These are phyloP conservation scores for Sebastes vulpes DNA, from an alignment of 2,797 vertebrate genomes.

Conservation along the genomic window DNA sequence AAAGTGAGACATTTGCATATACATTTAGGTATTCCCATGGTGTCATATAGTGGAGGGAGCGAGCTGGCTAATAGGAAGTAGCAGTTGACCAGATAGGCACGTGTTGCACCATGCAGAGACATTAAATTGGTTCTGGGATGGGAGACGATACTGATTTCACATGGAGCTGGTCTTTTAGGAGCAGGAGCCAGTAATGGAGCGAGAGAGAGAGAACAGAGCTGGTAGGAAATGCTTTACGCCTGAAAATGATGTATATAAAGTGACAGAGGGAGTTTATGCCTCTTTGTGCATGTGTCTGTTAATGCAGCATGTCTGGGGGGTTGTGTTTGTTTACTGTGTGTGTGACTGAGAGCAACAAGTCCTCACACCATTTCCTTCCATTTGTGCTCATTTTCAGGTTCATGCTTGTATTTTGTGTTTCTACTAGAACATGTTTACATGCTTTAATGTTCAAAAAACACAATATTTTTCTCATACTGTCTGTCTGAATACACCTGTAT, in stretches of 20 bases:
- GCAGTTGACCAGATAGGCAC: slow-evolving; percentile 53
- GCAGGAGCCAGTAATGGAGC: slow-evolving; percentile 13
- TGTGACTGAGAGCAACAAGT: not conserved
- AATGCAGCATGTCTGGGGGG: not conserved
- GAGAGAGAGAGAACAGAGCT: not conserved
- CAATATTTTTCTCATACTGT: rapidly evolving
- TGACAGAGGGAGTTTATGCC: not conserved
- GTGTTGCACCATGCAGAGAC: slow-evolving; percentile 69
- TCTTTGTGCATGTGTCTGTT: not conserved
- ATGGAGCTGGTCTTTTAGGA: slow-evolving; percentile 41
- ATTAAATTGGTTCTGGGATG: slow-evolving; percentile 69
- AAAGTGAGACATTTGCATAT: slow-evolving; percentile 49
- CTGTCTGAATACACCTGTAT: too few species aligned
- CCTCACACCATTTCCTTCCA: too few species aligned
- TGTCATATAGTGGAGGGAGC: slow-evolving; percentile 3
- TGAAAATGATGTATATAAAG: not conserved
- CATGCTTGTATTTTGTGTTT: too few species aligned
- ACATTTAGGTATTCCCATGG: slow-evolving; percentile 3
- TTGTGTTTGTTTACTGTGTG: not conserved
- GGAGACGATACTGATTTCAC: slow-evolving; percentile 44
- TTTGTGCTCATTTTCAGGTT: too few species aligned
- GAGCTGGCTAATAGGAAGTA: slow-evolving; percentile 45
- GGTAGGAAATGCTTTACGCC: not conserved
- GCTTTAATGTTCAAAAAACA: too few species aligned
- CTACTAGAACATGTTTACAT: rapidly evolving